A percentile compares a stretch with the other conserved stretches of the same genome.
Evolutionary conservation across 2,797 vertebrate species (phyloP).

Genomic region (Hemitrygon akajei): DNA sequence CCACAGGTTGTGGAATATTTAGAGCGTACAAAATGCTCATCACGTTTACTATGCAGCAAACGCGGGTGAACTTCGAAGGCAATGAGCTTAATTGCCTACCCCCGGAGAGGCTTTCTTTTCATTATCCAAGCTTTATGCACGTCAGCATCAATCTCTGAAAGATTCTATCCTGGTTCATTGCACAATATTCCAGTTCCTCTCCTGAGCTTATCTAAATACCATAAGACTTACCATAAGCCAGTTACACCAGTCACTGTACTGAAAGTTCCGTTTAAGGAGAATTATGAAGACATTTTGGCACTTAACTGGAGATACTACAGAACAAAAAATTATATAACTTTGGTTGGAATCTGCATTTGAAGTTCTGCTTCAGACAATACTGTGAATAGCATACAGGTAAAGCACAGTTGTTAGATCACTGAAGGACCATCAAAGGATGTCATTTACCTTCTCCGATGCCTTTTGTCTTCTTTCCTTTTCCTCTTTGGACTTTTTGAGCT

Average conservation of each 20-base stretch:
- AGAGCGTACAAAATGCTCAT: background rate
- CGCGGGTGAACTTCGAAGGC: background rate
- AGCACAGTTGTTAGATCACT: background rate
- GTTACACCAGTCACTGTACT: background rate
- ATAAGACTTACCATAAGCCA: background rate
- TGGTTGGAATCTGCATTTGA: background rate
- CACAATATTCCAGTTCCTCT: background rate
- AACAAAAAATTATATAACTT: background rate
- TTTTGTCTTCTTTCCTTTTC: slow-evolving; percentile 83
- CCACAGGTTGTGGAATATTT: background rate
- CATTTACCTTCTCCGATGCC: slow-evolving; percentile 91
- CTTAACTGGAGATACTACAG: background rate
- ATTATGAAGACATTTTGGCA: background rate
- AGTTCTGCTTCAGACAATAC: background rate
- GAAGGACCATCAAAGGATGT: background rate
- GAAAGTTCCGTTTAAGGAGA: background rate
- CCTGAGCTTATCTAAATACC: background rate
- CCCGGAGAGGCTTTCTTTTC: background rate
- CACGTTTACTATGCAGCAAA: background rate
- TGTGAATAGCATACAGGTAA: background rate
- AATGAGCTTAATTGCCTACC: background rate
- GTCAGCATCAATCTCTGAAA: background rate
- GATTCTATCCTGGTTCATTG: background rate
- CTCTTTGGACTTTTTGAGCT: slow-evolving; percentile 82
- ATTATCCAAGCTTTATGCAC: background rate